Percentiles rank a stretch among this genome's conserved stretches.
Conservation (phyloP, 2,888 invertebrate species). For the Cataglyphis altisquamis region DNA sequence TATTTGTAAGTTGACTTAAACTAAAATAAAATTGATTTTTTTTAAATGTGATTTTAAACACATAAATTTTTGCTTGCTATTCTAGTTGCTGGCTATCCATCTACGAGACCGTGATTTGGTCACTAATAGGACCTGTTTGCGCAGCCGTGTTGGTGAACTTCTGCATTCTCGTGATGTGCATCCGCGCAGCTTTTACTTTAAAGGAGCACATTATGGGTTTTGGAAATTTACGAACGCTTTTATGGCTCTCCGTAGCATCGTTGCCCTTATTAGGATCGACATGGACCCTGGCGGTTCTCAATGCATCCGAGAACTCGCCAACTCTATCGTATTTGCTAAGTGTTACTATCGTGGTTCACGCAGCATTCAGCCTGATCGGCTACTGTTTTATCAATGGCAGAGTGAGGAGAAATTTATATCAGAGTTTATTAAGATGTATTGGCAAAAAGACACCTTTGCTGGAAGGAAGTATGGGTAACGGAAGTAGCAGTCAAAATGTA, state of each 20-base stretch:
- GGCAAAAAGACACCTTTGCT: constrained; percentile 94
- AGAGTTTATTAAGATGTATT: constrained; percentile 91
- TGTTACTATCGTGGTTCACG: constrained; percentile 92
- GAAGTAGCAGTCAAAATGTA: constrained; percentile 92
- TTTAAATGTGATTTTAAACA: not conserved
- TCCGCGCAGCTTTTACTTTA: constrained; percentile 96
- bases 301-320: constrained; percentile 91
- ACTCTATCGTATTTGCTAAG: constrained; percentile 93
- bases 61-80: constrained; percentile 64
- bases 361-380: constrained; percentile 94
- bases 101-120: constrained; percentile 98
- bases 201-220: constrained; percentile 95
- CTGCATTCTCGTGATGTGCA: constrained; percentile 93
- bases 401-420: constrained; percentile 92
- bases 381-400: constrained; percentile 95
- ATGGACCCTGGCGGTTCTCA: constrained; percentile 94
- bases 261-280: constrained; percentile 94
- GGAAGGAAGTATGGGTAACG: constrained; percentile 91
- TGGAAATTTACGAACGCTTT: constrained; percentile 90
- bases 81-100: constrained; percentile 97
- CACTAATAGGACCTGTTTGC: constrained; percentile 96
- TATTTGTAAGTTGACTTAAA: constrained; percentile 92
- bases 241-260: constrained; percentile 95
- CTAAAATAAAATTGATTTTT: not conserved
- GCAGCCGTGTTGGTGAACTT: constrained; percentile 93